A percentile compares a stretch with the other conserved stretches of the same genome.
Evolutionary conservation across 2,113 vertebrate genomes (phyloP).

Genomic region (Clarias gariepinus): DNA sequence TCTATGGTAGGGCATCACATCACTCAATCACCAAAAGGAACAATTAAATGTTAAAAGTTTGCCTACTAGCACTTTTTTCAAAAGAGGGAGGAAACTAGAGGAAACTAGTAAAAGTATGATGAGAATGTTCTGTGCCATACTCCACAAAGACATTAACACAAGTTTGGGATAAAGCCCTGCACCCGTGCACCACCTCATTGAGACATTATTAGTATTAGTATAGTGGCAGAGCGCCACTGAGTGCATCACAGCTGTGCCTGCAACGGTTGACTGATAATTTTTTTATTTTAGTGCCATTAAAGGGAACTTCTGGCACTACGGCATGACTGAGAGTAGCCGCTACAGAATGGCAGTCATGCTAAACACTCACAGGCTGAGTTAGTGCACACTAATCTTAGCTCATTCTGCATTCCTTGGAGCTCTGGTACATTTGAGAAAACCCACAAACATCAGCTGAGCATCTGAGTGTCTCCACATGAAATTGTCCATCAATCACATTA

Average conservation of each 20-base stretch:
- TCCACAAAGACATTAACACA: neutral
- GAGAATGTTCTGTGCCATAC: neutral
- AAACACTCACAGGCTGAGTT: conserved; percentile 61
- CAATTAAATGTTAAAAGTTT: neutral
- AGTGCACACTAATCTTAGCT: conserved; percentile 71
- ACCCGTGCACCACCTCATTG: neutral
- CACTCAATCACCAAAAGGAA: neutral
- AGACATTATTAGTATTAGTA: neutral
- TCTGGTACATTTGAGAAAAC: neutral
- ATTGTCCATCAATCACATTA: neutral
- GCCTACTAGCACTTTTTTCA: neutral
- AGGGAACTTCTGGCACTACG: conserved; percentile 50
- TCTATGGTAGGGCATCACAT: neutral
- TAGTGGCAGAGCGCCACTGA: neutral
- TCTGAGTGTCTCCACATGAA: neutral
- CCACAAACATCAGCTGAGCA: neutral
- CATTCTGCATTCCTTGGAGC: conserved; percentile 50
- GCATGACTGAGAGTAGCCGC: conserved; percentile 53
- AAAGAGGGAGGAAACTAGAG: neutral
- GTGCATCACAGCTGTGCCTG: neutral
- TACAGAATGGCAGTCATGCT: conserved; percentile 63
- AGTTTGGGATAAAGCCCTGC: neutral
- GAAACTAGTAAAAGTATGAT: neutral
- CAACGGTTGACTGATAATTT: neutral
- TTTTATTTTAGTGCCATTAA: neutral